These are phyloP conservation scores for Pseudopipra pipra DNA, from an alignment of 2,113 vertebrate genomes.

Conservation along the genomic window DNA sequence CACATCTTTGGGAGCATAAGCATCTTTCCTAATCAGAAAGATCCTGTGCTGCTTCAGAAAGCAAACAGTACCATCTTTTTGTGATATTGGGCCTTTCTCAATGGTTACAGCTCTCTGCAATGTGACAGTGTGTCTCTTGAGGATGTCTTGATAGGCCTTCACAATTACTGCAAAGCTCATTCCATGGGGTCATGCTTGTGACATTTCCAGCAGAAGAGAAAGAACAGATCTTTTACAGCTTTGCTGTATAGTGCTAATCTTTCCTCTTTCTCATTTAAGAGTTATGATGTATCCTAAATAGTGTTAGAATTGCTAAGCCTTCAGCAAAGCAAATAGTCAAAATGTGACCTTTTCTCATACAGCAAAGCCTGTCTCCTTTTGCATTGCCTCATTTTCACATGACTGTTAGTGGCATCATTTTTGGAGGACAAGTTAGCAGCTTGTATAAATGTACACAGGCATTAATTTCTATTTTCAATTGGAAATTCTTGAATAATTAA, in stretches of 20 bases:
- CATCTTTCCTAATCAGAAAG: background rate
- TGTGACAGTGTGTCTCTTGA: background rate
- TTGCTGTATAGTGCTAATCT: background rate
- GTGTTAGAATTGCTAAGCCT: background rate
- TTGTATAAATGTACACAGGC: background rate
- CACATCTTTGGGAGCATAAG: background rate
- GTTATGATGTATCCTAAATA: background rate
- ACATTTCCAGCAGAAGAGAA: background rate
- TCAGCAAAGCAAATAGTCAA: background rate
- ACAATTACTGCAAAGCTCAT: background rate
- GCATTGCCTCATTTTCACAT: background rate
- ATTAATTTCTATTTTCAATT: background rate
- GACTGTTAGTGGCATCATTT: background rate
- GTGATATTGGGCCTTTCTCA: background rate
- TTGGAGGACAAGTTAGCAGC: background rate
- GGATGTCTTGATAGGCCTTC: slow-evolving; percentile 18
- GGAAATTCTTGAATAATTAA: background rate
- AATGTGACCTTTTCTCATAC: background rate
- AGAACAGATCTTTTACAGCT: background rate
- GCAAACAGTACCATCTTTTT: background rate
- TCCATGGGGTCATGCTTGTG: slow-evolving; percentile 35
- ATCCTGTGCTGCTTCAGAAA: background rate
- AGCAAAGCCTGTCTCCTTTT: background rate
- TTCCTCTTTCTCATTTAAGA: background rate
- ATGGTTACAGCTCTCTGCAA: background rate